phyloP scores from a whole-genome alignment of 2,888 invertebrate species.

The Operophtera brumata region DNA sequence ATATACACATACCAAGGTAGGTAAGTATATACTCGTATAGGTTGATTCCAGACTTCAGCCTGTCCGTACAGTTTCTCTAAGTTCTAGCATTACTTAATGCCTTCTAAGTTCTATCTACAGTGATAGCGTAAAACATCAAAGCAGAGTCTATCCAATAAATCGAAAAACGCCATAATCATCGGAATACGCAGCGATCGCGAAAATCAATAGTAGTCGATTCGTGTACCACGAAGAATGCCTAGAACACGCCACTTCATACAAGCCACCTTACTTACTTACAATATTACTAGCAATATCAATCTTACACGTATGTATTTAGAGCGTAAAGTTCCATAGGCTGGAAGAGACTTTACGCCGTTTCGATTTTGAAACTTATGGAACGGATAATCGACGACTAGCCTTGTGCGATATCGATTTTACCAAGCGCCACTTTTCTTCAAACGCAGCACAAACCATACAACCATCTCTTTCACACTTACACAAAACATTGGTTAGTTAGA shows the following conservation, averaged over 20 bases:
- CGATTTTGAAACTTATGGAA: constrained; percentile 38
- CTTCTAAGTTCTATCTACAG: not conserved
- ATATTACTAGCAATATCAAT: constrained; percentile 19
- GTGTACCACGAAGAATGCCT: constrained; percentile 46
- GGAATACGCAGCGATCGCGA: constrained; percentile 52
- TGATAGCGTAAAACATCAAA: constrained; percentile 5
- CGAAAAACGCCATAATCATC: constrained; percentile 51
- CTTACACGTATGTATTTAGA: not conserved
- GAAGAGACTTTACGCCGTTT: constrained; percentile 35
- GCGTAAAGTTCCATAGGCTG: constrained; percentile 10
- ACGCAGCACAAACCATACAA: constrained; percentile 37
- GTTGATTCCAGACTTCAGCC: not conserved
- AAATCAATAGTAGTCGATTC: constrained; percentile 72
- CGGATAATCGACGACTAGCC: constrained; percentile 80
- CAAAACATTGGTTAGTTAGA: constrained; percentile 32
- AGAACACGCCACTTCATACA: constrained; percentile 18
- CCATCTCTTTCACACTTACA: constrained; percentile 43
- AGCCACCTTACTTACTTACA: constrained; percentile 28
- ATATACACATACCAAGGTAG: too few relatives aligned
- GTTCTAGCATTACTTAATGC: not conserved
- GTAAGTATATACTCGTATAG: too few relatives aligned
- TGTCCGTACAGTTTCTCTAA: not conserved
- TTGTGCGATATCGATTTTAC: constrained; percentile 81
- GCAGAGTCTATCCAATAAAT: constrained; percentile 59
- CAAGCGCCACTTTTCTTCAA: constrained; percentile 56